phyloP scores from a whole-genome alignment of 2,113 vertebrate genomes.

The Xiphophorus hellerii region DNA sequence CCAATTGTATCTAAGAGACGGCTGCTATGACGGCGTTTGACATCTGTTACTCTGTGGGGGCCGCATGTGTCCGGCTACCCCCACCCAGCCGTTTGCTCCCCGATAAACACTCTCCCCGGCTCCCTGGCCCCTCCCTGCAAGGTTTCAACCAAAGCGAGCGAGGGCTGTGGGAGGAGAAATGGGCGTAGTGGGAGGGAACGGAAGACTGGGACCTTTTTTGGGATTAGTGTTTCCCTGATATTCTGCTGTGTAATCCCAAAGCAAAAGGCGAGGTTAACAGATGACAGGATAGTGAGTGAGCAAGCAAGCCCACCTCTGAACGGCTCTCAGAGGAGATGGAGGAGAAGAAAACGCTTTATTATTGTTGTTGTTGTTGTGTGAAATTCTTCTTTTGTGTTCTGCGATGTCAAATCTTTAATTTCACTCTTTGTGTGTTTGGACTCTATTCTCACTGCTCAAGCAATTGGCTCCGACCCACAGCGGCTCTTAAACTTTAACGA shows the following conservation, averaged over 20 bases:
- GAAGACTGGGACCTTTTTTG: conserved; percentile 74
- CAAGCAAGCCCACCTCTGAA: conserved; percentile 61
- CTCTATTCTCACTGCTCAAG: conserved; percentile 11
- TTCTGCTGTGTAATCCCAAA: conserved; percentile 74
- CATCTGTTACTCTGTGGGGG: conserved; percentile 67
- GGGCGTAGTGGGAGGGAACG: conserved; percentile 40
- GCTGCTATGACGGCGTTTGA: conserved; percentile 44
- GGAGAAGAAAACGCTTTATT: neutral
- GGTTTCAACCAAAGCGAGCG: conserved; percentile 3
- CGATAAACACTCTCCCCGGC: neutral
- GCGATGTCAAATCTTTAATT: conserved; percentile 74
- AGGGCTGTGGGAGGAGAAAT: conserved; percentile 39
- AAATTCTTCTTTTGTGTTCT: conserved; percentile 66
- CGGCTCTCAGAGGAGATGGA: conserved; percentile 21
- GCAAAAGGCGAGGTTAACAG: conserved; percentile 68
- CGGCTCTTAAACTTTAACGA: neutral
- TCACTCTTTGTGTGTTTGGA: conserved; percentile 69
- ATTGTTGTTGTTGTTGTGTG: conserved; percentile 19
- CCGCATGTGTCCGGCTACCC: conserved; percentile 35
- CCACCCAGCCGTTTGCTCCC: conserved; percentile 20
- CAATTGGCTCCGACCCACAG: conserved; percentile 19
- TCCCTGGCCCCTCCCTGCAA: conserved; percentile 5
- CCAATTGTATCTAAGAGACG: conserved; percentile 30
- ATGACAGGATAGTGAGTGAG: conserved; percentile 64
- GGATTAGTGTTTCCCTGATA: conserved; percentile 80